Base-by-base conservation (phyloP, 1,140 invertebrate species). In the Zaprionus ornatus region DNA sequence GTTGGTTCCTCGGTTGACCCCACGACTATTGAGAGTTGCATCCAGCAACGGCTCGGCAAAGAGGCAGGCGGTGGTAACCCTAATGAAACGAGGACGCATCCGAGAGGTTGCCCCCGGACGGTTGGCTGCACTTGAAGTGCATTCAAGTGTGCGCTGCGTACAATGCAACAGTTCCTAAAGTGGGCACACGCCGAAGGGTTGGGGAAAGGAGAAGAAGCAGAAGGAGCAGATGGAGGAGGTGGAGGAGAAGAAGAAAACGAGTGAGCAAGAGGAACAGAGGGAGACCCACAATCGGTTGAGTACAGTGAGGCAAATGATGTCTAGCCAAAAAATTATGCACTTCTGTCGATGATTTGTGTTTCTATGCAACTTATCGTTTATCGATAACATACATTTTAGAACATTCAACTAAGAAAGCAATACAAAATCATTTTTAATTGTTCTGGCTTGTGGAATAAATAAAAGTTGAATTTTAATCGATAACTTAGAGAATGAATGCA, bases 111-210 rank as follows among this genome's bases (percentile, higher is more conserved):
- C 48, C 54, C 54, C 27, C 79, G 25, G 29, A 32, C 29, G 13
- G 25, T 85, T 88, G 80, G 84, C 68, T 88, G 84, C 74, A 78
- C 76, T 80, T 68, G 37, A 73, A 88, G 84, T 80, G 77, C 84
- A 80, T 78, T 84, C 71, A 73, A 79, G 74, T 83, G 77, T 88
- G 70, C 67, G 32, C 40, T 76, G 54, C 48, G 62, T 56, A 65
- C 61, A 76, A 65, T 76, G 74, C 61, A 72, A 76, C 68, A 65
- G 61, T 76, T 70, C 35, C 23, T 54, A 75, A 64, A 65, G 60
- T 75, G 66, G 60, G 65, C 27, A 50, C 13, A 27, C 40, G 25
- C 4, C 29, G 17, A 15, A n/a, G 19, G 37, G 29, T 40, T 1
- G 54, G 45, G 19, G 3, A 9, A 13, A 13, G 32, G 4, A n/a